Conservation (phyloP, 2,797 vertebrate genomes). For the Rhodeus uyekii region DNA sequence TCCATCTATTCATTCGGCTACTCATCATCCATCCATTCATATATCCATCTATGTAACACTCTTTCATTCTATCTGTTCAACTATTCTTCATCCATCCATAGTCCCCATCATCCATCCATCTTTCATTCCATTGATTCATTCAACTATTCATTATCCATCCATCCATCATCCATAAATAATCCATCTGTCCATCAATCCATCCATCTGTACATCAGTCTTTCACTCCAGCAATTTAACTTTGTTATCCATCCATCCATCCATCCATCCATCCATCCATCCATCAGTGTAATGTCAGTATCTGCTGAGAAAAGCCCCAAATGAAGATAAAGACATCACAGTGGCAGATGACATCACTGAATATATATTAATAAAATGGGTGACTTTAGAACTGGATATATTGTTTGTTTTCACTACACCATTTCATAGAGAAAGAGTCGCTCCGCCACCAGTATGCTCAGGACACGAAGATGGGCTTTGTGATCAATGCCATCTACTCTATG, state of each 20-base stretch:
- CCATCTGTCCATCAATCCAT: not conserved
- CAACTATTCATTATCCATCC: not conserved
- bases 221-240: not conserved
- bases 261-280: not conserved
- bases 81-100: not conserved
- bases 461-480: constrained; percentile 99
- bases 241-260: not conserved
- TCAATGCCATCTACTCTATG: constrained; percentile 98
- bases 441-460: constrained; percentile 93
- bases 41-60: too few species aligned
- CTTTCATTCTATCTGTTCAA: too few species aligned
- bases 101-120: not conserved
- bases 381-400: not conserved
- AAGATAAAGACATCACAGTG: not conserved
- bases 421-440: constrained; percentile 83
- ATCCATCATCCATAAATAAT: not conserved
- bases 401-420: constrained; percentile 1
- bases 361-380: not conserved
- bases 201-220: not conserved
- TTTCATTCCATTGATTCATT: not conserved
- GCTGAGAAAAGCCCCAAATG: not conserved
- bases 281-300: not conserved
- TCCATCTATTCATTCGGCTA: not conserved
- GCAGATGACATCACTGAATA: not conserved
- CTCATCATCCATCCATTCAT: not conserved